Evolutionary conservation across 2,888 invertebrate genomes (phyloP).

Genomic region (Rhamnusium bicolor): DNA sequence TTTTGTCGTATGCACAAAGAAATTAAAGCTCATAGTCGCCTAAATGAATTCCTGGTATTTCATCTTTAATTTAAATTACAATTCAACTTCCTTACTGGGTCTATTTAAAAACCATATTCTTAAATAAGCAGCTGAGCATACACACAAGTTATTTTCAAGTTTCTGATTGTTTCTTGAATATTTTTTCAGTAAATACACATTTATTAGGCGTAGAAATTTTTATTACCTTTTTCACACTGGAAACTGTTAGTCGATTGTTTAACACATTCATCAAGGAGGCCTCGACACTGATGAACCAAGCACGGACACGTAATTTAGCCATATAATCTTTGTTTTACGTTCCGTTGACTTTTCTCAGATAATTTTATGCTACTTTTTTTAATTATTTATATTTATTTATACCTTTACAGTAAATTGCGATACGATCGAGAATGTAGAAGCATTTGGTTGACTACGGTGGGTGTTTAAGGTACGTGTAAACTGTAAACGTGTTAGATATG

Average conservation of each 20-base stretch:
- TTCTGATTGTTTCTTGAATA: conserved; percentile 53
- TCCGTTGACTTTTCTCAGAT: no score
- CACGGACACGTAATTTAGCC: not conserved
- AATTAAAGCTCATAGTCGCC: conserved; percentile 30
- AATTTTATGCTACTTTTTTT: no score
- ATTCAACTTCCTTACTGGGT: conserved; percentile 37
- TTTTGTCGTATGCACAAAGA: conserved; percentile 14
- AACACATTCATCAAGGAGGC: conserved; percentile 44
- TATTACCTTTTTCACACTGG: conserved; percentile 55
- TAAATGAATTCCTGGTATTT: conserved; percentile 3
- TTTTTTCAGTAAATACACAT: conserved; percentile 48
- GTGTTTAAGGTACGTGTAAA: no score
- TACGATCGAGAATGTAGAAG: no score
- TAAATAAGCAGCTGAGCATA: conserved; percentile 55
- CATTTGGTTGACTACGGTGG: no score
- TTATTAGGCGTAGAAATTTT: conserved; percentile 50
- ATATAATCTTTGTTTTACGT: not conserved
- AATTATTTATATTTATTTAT: no score
- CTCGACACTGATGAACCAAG: conserved; percentile 17
- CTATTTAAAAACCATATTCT: conserved; percentile 36
- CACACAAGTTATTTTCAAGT: conserved; percentile 49
- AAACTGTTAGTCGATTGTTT: conserved; percentile 53
- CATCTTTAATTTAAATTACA: conserved; percentile 42
- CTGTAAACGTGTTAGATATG: no score
- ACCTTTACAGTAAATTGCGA: no score